Percentiles rank a stretch among this genome's conserved stretches.
Conservation (phyloP, 2,888 invertebrate species). For the Amphipoea oculea region DNA sequence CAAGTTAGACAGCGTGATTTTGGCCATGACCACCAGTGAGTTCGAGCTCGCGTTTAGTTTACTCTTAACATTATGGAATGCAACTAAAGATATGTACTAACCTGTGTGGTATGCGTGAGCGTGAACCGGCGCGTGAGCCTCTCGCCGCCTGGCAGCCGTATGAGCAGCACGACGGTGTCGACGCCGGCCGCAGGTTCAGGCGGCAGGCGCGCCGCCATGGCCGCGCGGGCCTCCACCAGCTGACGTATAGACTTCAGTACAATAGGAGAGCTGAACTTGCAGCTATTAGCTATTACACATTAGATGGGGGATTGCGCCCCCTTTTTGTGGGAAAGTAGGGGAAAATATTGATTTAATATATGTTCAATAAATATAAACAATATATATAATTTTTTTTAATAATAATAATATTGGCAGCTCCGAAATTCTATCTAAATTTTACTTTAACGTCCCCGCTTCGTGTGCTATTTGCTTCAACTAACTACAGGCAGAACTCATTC, state of each 20-base stretch:
- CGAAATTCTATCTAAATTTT: too few relatives aligned
- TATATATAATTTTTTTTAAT: too few relatives aligned
- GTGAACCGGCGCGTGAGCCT: slow-evolving; percentile 97
- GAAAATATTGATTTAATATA: neutral
- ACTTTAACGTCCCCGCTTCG: too few relatives aligned
- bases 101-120: slow-evolving; percentile 95
- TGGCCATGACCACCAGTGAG: too few relatives aligned
- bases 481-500: too few relatives aligned
- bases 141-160: slow-evolving; percentile 97
- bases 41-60: too few relatives aligned
- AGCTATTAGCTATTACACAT: neutral
- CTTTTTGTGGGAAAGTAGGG: neutral
- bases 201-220: slow-evolving; percentile 92
- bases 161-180: slow-evolving; percentile 95
- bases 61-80: neutral
- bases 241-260: slow-evolving; percentile 72
- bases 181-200: slow-evolving; percentile 93
- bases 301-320: neutral
- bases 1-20: too few relatives aligned
- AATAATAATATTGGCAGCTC: too few relatives aligned
- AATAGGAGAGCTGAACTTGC: slow-evolving; percentile 32
- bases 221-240: slow-evolving; percentile 92
- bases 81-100: slow-evolving; percentile 71
- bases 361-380: neutral
- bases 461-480: too few relatives aligned